Base-by-base conservation (phyloP, 2,797 vertebrate genomes). In the Notolabrus celidotus region DNA sequence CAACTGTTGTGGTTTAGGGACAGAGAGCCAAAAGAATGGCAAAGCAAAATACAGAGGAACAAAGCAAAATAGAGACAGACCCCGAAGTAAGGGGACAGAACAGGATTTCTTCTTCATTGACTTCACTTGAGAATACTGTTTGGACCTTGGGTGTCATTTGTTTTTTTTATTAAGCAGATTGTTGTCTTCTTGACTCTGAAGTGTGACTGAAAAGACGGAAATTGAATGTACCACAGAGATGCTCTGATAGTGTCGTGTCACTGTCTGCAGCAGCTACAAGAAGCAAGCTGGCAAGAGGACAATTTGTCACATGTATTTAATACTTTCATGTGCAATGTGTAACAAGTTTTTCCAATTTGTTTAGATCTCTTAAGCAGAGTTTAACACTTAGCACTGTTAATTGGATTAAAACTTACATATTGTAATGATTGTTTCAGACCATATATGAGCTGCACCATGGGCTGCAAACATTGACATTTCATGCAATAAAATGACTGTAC, bases 1-100 rank as follows among this genome's bases (percentile, higher is more conserved):
- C 89, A 88, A 91, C 88, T 88, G 87, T 83, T 92, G 88, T 74
- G 88, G 89, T 90, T 92, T 79, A 77, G 71, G 42, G 79, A 84
- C 81, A 71, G 61, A 79, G 71, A 80, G 66, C 51, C 10, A 47
- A 82, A 74, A 46, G 62, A 86, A 88, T 73, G 78, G 74, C 67
- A 74, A 84, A 83, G 73, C 47, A 70, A 82, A 87, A 86, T 82
- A 86, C 42, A 59, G 71, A 79, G 64, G 79, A 83, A 80, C 54
- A 43, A 38, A 66, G 65, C 34, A 74, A 82, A 86, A 77, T 29
- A 63, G 77, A 86, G 67, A 78, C 71, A 79, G 73, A 68, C 57
- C 56, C 68, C 17, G 25, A 74, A 71, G 68, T 39, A 11, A 38
- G 53, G 67, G 17, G 46, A 55, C 59, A 73, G 75, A 70, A 67